Conservation (phyloP, 2,113 vertebrate genomes). For the Hiodon alosoides region DNA sequence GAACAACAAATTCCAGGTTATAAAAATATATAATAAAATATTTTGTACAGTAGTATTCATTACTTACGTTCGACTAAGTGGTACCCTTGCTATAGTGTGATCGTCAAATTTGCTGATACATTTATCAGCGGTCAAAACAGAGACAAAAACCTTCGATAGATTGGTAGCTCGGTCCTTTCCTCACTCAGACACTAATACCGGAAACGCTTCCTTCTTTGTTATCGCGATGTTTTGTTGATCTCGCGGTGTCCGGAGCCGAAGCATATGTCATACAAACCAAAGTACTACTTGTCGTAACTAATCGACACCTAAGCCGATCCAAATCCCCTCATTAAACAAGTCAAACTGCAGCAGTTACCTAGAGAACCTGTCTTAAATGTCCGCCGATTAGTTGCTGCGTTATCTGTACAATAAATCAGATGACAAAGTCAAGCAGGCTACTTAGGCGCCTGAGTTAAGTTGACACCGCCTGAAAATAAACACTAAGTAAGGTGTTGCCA, state of each 20-base stretch:
- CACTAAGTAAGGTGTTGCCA: too few relatives aligned
- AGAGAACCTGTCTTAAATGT: too few relatives aligned
- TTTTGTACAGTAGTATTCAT: not conserved
- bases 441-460: too few relatives aligned
- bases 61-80: not conserved
- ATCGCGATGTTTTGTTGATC: not conserved
- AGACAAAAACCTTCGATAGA: not conserved
- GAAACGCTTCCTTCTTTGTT: not conserved
- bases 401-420: too few relatives aligned
- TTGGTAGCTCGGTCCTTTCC: not conserved
- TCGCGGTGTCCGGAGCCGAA: not conserved
- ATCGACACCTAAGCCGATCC: not conserved
- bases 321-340: not conserved
- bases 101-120: not conserved
- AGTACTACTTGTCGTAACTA: not conserved
- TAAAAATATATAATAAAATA: not conserved
- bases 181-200: not conserved
- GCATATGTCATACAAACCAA: not conserved
- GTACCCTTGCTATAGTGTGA: not conserved
- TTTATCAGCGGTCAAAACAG: too few relatives aligned
- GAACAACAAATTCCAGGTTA: not conserved
- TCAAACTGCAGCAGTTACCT: too few relatives aligned
- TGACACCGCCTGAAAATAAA: too few relatives aligned
- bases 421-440: not conserved
- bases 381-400: too few relatives aligned